Percentiles rank a stretch among this genome's conserved stretches.
Evolutionary conservation across 2,888 invertebrate genomes (phyloP).

Genomic region (Erpobdella octoculata): DNA sequence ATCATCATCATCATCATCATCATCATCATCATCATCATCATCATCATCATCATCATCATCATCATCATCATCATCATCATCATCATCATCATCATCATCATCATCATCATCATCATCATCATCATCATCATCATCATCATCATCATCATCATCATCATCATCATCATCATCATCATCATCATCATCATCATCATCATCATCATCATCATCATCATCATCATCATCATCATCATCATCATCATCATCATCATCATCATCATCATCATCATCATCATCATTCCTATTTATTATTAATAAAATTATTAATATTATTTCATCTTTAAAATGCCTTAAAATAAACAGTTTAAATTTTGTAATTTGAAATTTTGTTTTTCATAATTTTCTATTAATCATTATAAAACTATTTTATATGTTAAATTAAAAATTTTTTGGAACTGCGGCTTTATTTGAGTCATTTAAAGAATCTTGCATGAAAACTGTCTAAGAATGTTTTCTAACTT

Average conservation of each 20-base stretch:
- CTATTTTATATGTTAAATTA: too few relatives aligned
- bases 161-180: neutral
- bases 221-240: neutral
- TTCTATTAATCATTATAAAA: too few relatives aligned
- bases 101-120: conserved; percentile 32
- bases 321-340: too few relatives aligned
- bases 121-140: conserved; percentile 29
- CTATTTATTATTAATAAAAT: too few relatives aligned
- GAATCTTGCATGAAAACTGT: too few relatives aligned
- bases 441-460: too few relatives aligned
- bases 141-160: conserved; percentile 29
- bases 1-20: conserved; percentile 2
- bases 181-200: neutral
- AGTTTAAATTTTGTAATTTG: too few relatives aligned
- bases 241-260: conserved; percentile 2
- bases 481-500: too few relatives aligned
- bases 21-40: conserved; percentile 13
- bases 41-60: conserved; percentile 7
- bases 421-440: too few relatives aligned
- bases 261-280: neutral
- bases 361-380: too few relatives aligned
- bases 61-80: neutral
- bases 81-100: conserved; percentile 1
- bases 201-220: neutral
- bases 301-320: too few relatives aligned